Evolutionary conservation across 1,140 invertebrate genomes (phyloP), one percentile per base, ranked within the genome.

Genomic region (Eciton burchellii): DNA sequence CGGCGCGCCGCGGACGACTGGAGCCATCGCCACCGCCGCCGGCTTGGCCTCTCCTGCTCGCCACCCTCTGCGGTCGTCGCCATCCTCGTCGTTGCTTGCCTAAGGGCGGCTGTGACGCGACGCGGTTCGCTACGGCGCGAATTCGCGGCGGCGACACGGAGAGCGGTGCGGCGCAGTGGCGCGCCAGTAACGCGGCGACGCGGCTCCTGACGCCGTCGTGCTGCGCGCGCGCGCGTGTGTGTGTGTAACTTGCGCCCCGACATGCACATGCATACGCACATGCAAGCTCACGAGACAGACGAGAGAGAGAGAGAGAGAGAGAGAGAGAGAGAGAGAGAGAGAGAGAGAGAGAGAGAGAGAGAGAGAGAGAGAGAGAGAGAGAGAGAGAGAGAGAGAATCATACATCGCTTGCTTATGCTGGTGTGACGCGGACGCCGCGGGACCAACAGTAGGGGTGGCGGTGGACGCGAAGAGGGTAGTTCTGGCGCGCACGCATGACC

Each of bases 171-270:
- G 54, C 65, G 76, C 81, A 79, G 54, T 54, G 82, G 85, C 89
- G 89, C 89, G 89, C 85, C 89, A 88, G 89, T 71, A 87, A 83
- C 83, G 82, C 89, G 90, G 89, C 90, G 90, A 91, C 90, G 89
- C 84, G 84, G 88, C 85, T 91, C 90, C 91, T 91, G 91, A 91
- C 91, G 91, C 91, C 91, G 87, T 87, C 90, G 52, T 83, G 84
- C 59, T 73, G 84, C 65, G 88, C 83, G 54, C 71, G 79, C 83
- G 62, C 77, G 84, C 65, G 88, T 84, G 54, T 66, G 79, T 84
- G n/a, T 21, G 65, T 70, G 68, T 21, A 1, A 4, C 56, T 41
- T 63, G 57, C 43, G 2, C 49, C 26, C 59, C 77, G 56, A 62
- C 70, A 54, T 66, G 49, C 45, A 19, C 19, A 16, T 11, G 29